These are phyloP conservation scores for Pangasius krempfi DNA, from an alignment of 2,797 vertebrate genomes.

Conservation along the genomic window DNA sequence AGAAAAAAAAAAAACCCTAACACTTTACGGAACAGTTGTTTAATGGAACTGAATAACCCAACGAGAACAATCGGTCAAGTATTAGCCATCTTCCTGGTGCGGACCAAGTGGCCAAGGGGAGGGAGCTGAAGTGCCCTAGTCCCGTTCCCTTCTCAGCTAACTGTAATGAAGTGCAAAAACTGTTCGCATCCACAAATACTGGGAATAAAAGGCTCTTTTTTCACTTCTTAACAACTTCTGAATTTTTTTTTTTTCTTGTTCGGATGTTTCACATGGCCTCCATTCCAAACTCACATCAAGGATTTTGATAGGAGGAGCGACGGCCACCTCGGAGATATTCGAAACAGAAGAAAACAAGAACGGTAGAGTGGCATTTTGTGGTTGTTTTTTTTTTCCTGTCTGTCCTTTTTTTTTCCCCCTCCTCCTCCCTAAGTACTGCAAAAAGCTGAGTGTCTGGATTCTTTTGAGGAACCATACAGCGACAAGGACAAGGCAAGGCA, in stretches of 20 bases:
- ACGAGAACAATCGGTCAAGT: constrained; percentile 79
- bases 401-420: constrained; percentile 61
- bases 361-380: constrained; percentile 81
- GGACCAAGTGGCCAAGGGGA: constrained; percentile 64
- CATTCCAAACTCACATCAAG: constrained; percentile 77
- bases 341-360: constrained; percentile 77
- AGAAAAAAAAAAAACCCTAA: constrained; percentile 81
- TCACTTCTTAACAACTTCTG: constrained; percentile 65
- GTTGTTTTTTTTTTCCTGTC: constrained; percentile 59
- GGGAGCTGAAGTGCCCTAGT: constrained; percentile 77
- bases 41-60: constrained; percentile 79
- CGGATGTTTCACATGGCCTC: constrained; percentile 59
- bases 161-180: constrained; percentile 78
- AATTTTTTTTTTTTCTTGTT: constrained; percentile 60
- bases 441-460: constrained; percentile 73
- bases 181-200: constrained; percentile 83
- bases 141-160: constrained; percentile 80
- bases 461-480: constrained; percentile 79
- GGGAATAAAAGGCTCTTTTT: constrained; percentile 78
- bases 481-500: constrained; percentile 88
- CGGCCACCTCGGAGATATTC: constrained; percentile 82
- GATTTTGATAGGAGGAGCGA: constrained; percentile 77
- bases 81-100: constrained; percentile 76
- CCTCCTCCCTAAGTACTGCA: constrained; percentile 72
- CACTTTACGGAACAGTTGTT: constrained; percentile 89